These are phyloP conservation scores for Gambelia wislizenii DNA, from an alignment of 2,797 vertebrate genomes.

Conservation along the genomic window DNA sequence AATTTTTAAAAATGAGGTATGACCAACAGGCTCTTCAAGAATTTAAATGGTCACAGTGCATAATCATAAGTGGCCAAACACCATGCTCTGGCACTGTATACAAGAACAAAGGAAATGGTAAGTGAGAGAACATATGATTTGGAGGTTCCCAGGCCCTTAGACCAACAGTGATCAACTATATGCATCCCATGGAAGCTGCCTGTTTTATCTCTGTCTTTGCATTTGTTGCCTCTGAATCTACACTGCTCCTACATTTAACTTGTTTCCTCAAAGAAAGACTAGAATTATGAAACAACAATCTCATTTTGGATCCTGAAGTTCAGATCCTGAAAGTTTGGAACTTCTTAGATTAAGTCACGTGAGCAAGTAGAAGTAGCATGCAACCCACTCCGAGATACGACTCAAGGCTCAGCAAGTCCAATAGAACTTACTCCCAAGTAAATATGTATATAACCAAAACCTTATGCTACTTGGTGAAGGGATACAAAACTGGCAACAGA, in stretches of 20 bases:
- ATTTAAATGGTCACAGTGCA: not conserved
- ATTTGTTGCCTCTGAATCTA: not conserved
- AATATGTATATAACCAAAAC: not conserved
- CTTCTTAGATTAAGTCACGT: not conserved
- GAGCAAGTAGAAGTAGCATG: not conserved
- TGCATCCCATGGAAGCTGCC: not conserved
- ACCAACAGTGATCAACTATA: not conserved
- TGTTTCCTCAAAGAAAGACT: not conserved
- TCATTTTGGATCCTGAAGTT: not conserved
- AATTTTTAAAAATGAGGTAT: not conserved
- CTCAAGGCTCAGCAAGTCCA: not conserved
- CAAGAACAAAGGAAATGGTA: not conserved
- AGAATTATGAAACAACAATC: constrained; percentile 17
- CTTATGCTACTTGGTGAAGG: not conserved
- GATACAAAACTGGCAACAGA: not conserved
- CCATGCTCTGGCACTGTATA: not conserved
- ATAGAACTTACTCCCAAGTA: not conserved
- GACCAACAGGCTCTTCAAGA: not conserved
- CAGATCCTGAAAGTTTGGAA: not conserved
- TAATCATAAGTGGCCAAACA: not conserved
- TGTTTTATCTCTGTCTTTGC: not conserved
- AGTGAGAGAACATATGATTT: not conserved
- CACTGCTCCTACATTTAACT: not conserved
- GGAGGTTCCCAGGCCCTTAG: not conserved
- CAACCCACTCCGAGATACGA: not conserved